Base-by-base conservation (phyloP, 1,140 invertebrate genomes). In the Pygmarrhopalites habei region DNA sequence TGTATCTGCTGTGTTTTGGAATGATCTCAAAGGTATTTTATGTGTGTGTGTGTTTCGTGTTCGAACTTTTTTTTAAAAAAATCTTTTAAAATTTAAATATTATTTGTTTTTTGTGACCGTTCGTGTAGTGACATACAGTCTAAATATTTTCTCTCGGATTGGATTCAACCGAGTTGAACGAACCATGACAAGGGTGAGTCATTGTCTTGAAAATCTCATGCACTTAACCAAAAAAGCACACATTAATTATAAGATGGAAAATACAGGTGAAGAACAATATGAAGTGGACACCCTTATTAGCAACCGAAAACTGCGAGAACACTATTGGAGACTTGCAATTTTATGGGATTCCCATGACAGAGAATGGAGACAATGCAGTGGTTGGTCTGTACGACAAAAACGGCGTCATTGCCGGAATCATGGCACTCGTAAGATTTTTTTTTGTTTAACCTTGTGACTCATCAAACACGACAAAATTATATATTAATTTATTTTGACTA, bases 341-440 rank as follows among this genome's bases (percentile, higher is more conserved):
- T 23, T 56, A 56, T 28, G 52, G 61, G 15, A 29, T 47, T 28
- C 52, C 39, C 26, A 2, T 56, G 32, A 29, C 47, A 3, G 51
- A 53, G 19, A 23, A 43, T n/a, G 21, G 29, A n/a, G 62, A 67
- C 32, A 25, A 35, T 5, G 21, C 53, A 0, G 30, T 67, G 0
- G 41, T 39, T 23, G 39, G 41, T 5, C 25, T 67, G 25, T 60
- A 60, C 55, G 66, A 67, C 28, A 26, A 23, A 19, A 60, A 67
- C 1, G 66, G 66, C 12, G 46, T 61, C 10, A 60, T 67, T 32
- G 58, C 61, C 21, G 66, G 66, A 47, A 60, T 67, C 25, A 60
- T 63, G 30, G 56, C 47, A 30, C 57, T 49, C 17, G 64, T 66
- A 53, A 57, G 47, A 35, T 7, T 35, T 7, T 35, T 35, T 35